A percentile compares a stretch with the other conserved stretches of the same genome.
Evolutionary conservation across 2,113 vertebrate species (phyloP).

Genomic region (Nematolebias whitei): DNA sequence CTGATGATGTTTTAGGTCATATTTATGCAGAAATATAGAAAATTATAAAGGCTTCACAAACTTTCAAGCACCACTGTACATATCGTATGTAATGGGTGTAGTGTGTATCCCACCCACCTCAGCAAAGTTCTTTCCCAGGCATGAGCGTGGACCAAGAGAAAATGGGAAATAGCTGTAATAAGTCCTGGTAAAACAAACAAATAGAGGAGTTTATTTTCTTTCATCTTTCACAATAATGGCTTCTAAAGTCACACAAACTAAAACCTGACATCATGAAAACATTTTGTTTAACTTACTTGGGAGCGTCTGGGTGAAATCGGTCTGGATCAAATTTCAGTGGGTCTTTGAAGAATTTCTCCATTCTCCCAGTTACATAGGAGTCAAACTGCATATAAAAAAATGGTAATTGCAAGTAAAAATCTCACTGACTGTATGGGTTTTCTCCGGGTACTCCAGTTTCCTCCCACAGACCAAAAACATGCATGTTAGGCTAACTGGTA

Average conservation of each 20-base stretch:
- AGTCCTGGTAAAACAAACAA: conserved; percentile 62
- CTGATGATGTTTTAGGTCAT: too few species aligned
- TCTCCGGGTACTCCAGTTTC: too few species aligned
- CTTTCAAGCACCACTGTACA: too few species aligned
- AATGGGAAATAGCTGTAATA: conserved; percentile 89
- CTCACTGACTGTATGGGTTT: too few species aligned
- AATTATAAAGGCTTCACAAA: too few species aligned
- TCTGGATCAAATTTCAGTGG: too few species aligned
- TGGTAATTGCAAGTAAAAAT: background rate
- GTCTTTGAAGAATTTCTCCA: conserved; percentile 90
- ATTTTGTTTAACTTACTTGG: conserved; percentile 80
- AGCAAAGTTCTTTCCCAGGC: conserved; percentile 88
- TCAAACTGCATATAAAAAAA: conserved; percentile 78
- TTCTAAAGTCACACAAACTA: background rate
- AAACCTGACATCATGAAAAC: background rate
- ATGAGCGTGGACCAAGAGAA: conserved; percentile 87
- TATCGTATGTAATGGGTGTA: too few species aligned
- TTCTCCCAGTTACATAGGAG: conserved; percentile 81
- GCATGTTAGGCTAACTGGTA: too few species aligned
- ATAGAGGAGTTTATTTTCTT: background rate
- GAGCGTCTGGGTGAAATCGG: conserved; percentile 85
- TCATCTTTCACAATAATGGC: background rate
- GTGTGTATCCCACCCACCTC: conserved; percentile 78
- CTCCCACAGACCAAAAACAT: too few species aligned
- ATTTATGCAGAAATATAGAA: too few species aligned